Conservation (phyloP, 2,888 invertebrate genomes). For the Cylindroiulus punctatus region DNA sequence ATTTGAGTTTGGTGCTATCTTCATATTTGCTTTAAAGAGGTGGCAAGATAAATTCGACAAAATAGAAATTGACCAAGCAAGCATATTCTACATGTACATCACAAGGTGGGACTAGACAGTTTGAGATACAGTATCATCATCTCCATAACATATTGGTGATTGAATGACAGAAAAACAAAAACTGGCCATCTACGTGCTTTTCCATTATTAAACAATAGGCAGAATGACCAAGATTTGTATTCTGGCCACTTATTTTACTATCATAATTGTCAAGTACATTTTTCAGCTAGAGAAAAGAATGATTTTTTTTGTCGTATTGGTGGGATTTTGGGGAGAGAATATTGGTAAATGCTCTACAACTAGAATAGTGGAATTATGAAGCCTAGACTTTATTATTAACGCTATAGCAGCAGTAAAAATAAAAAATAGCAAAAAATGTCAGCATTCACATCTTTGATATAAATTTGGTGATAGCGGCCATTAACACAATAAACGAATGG, state of each 20-base stretch:
- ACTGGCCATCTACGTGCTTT: constrained; percentile 13
- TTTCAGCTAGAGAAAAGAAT: constrained; percentile 6
- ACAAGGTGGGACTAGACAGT: constrained; percentile 49
- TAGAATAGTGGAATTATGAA: constrained; percentile 19
- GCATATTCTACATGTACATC: constrained; percentile 34
- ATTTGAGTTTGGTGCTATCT: neutral
- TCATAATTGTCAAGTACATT: neutral
- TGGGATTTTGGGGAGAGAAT: neutral
- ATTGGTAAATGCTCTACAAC: constrained; percentile 16
- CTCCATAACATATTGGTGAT: neutral
- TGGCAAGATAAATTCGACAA: neutral
- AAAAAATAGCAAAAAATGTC: constrained; percentile 35
- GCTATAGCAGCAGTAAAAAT: constrained; percentile 40
- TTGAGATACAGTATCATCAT: constrained; percentile 40
- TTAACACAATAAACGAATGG: neutral
- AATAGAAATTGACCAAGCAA: constrained; percentile 39
- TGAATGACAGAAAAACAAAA: constrained; percentile 31
- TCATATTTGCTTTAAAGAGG: neutral
- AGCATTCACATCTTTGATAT: constrained; percentile 12
- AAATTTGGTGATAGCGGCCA: constrained; percentile 47
- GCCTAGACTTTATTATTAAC: constrained; percentile 4
- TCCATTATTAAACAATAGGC: constrained; percentile 15
- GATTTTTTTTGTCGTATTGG: constrained; percentile 7
- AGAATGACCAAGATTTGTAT: neutral
- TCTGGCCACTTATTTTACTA: neutral